Conservation (phyloP, 2,888 invertebrate species). For the Meandrusa payeni region DNA sequence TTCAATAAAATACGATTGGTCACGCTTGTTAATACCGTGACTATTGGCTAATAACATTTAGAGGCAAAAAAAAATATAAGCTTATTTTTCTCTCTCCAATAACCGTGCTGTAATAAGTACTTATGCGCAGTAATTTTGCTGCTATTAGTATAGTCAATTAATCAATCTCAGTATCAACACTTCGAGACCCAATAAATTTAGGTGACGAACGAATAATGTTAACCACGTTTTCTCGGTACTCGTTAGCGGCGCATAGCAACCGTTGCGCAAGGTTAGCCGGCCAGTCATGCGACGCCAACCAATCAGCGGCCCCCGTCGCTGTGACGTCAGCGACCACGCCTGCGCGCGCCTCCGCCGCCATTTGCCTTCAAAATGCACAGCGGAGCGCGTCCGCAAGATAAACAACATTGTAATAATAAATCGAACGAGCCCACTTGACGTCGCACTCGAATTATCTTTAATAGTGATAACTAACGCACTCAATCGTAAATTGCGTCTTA, state of each 20-base stretch:
- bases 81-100: too few relatives aligned
- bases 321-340: constrained; percentile 79
- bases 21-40: too few relatives aligned
- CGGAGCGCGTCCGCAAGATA: constrained; percentile 40
- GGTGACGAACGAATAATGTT: constrained; percentile 47
- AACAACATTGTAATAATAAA: constrained; percentile 42
- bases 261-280: constrained; percentile 73
- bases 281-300: constrained; percentile 52
- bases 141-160: constrained; percentile 4
- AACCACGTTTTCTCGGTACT: constrained; percentile 55
- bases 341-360: constrained; percentile 77
- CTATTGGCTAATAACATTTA: too few relatives aligned
- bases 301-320: constrained; percentile 49
- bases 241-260: constrained; percentile 67
- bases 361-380: constrained; percentile 41
- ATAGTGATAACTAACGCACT: constrained; percentile 8
- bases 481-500: constrained; percentile 11
- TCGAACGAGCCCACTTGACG: constrained; percentile 27
- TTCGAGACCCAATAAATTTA: constrained; percentile 6
- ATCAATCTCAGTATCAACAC: constrained; percentile 1
- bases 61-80: too few relatives aligned
- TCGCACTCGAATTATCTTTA: constrained; percentile 9
- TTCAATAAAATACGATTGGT: too few relatives aligned
- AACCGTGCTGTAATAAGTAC: too few relatives aligned
- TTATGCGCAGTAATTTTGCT: too few relatives aligned